These are phyloP conservation scores for Brotula barbata DNA, from an alignment of 2,797 vertebrate genomes.

Conservation along the genomic window DNA sequence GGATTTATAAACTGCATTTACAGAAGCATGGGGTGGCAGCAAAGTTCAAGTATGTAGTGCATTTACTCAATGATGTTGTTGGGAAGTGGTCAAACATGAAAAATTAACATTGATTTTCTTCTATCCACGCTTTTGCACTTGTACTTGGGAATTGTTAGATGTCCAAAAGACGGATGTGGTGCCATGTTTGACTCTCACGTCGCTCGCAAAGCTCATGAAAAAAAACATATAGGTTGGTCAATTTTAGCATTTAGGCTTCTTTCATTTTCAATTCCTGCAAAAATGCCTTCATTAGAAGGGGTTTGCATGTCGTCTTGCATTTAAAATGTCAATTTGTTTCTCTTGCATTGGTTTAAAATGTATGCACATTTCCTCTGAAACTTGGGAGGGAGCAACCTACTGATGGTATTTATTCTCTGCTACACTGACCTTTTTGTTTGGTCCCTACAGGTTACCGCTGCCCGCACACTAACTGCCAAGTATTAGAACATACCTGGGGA, in stretches of 20 bases:
- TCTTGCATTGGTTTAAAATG: too few species aligned
- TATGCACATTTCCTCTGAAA: too few species aligned
- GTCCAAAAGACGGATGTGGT: conserved; percentile 66
- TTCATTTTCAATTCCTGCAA: conserved; percentile 14
- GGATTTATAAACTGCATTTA: conserved; percentile 70
- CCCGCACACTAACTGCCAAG: conserved; percentile 63
- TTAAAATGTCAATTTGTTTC: neutral
- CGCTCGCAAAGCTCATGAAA: conserved; percentile 76
- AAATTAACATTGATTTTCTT: too few species aligned
- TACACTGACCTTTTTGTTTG: neutral
- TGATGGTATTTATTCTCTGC: neutral
- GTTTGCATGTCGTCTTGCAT: conserved; percentile 14
- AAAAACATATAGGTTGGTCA: conserved; percentile 75
- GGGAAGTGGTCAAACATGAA: too few species aligned
- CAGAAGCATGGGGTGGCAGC: conserved; percentile 56
- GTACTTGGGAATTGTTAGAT: conserved; percentile 60
- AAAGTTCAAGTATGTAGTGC: conserved; percentile 74
- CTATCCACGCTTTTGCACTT: neutral
- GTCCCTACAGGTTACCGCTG: conserved; percentile 79
- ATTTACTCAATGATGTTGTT: too few species aligned
- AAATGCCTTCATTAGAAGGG: conserved; percentile 18
- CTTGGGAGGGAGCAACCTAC: neutral
- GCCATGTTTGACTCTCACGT: conserved; percentile 67
- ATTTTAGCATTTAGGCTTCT: neutral
- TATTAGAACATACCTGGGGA: conserved; percentile 72